Percentiles rank a stretch among this genome's conserved stretches.
Conservation (phyloP, 2,797 vertebrate genomes). For the Gephyroberyx darwinii region DNA sequence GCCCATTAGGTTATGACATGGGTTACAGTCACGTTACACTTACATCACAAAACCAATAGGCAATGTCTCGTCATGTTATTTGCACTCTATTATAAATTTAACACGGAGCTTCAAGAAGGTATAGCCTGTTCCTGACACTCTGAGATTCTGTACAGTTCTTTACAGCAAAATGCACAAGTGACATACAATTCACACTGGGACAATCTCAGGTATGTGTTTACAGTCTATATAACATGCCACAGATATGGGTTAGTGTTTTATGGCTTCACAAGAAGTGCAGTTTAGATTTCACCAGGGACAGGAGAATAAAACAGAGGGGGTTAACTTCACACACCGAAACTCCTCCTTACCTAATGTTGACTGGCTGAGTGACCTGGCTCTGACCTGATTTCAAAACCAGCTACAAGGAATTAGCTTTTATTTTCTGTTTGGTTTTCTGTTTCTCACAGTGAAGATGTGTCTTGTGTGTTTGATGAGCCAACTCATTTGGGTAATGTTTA, state of each 20-base stretch:
- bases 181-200: constrained; percentile 13
- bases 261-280: constrained; percentile 31
- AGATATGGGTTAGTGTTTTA: constrained; percentile 44
- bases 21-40: background rate
- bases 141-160: background rate
- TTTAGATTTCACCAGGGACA: constrained; percentile 26
- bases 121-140: background rate
- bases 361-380: background rate
- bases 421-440: constrained; percentile 19
- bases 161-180: constrained; percentile 10
- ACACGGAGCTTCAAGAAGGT: background rate
- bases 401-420: constrained; percentile 11
- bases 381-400: background rate
- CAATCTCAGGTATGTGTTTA: constrained; percentile 63
- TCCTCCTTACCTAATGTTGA: constrained; percentile 18
- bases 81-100: background rate
- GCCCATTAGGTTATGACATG: background rate
- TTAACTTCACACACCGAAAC: constrained; percentile 33
- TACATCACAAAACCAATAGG: background rate
- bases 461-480: background rate
- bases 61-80: background rate
- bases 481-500: constrained; percentile 54
- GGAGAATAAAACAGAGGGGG: constrained; percentile 3
- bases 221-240: constrained; percentile 47
- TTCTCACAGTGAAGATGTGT: constrained; percentile 22